Conservation (phyloP, 2,888 invertebrate species). For the Eupithecia dodoneata region DNA sequence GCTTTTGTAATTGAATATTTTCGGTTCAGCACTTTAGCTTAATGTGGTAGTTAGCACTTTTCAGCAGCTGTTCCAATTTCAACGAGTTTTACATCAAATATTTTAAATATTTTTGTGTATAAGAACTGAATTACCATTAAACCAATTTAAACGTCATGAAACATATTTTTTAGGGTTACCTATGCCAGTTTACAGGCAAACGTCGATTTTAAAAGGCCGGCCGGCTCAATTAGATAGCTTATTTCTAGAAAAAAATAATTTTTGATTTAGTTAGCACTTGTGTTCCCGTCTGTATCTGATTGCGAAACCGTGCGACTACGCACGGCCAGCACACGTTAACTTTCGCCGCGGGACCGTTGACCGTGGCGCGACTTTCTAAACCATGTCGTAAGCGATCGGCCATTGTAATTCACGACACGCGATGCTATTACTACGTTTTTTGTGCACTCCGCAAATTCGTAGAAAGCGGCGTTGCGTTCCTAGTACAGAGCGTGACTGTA, state of each 20-base stretch:
- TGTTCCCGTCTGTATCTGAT: slow-evolving; percentile 47
- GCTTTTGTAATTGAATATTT: not conserved
- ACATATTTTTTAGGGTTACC: not conserved
- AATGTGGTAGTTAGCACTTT: slow-evolving; percentile 22
- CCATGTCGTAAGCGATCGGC: slow-evolving; percentile 76
- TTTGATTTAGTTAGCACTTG: slow-evolving; percentile 26
- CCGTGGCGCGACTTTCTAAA: slow-evolving; percentile 83
- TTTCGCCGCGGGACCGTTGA: slow-evolving; percentile 81
- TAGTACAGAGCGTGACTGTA: slow-evolving; percentile 13
- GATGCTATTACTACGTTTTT: slow-evolving; percentile 72
- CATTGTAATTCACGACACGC: slow-evolving; percentile 81
- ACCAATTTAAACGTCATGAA: not conserved
- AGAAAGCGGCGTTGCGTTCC: slow-evolving; percentile 61
- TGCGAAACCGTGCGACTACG: slow-evolving; percentile 62
- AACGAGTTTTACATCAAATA: not conserved
- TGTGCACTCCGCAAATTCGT: slow-evolving; percentile 67
- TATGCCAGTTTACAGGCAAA: not conserved
- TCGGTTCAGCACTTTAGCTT: slow-evolving; percentile 8
- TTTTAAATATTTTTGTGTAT: not conserved
- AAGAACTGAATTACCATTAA: not conserved
- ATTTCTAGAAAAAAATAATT: not conserved
- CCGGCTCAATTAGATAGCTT: not conserved
- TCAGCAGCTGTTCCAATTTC: slow-evolving; percentile 8
- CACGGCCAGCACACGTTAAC: slow-evolving; percentile 68
- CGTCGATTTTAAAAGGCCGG: not conserved